These are phyloP conservation scores for Pteruthius melanotis DNA, from an alignment of 2,113 vertebrate genomes.

Conservation along the genomic window DNA sequence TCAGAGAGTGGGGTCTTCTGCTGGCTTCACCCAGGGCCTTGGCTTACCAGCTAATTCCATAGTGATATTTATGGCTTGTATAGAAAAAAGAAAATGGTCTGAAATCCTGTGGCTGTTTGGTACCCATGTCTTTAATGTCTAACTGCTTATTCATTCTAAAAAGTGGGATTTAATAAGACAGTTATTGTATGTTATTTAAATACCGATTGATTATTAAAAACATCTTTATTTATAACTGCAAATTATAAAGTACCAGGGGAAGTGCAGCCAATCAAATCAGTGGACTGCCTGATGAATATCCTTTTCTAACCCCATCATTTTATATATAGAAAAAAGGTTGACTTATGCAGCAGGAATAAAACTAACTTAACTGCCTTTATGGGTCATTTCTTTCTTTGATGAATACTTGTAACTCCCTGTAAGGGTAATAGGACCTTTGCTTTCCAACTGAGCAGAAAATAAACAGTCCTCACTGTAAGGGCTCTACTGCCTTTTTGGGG, in stretches of 20 bases:
- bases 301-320: constrained; percentile 32
- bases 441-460: constrained; percentile 55
- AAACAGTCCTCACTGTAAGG: constrained; percentile 22
- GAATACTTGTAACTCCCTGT: constrained; percentile 54
- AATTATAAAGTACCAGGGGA: constrained; percentile 43
- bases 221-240: constrained; percentile 58
- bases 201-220: constrained; percentile 67
- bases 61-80: constrained; percentile 59
- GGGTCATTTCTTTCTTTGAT: constrained; percentile 69
- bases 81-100: constrained; percentile 36
- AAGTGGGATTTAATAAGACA: constrained; percentile 62
- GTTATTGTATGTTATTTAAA: constrained; percentile 68
- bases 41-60: constrained; percentile 46
- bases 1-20: constrained; percentile 23
- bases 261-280: background rate
- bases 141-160: constrained; percentile 52
- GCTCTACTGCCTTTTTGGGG: constrained; percentile 28
- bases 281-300: constrained; percentile 40
- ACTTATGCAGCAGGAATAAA: constrained; percentile 55
- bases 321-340: constrained; percentile 56
- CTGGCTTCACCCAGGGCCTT: constrained; percentile 20
- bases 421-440: constrained; percentile 44
- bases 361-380: constrained; percentile 60
- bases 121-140: constrained; percentile 30
- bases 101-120: constrained; percentile 57